Evolutionary conservation across 1,140 invertebrate genomes (phyloP).

Genomic region (Tetranychus urticae): DNA sequence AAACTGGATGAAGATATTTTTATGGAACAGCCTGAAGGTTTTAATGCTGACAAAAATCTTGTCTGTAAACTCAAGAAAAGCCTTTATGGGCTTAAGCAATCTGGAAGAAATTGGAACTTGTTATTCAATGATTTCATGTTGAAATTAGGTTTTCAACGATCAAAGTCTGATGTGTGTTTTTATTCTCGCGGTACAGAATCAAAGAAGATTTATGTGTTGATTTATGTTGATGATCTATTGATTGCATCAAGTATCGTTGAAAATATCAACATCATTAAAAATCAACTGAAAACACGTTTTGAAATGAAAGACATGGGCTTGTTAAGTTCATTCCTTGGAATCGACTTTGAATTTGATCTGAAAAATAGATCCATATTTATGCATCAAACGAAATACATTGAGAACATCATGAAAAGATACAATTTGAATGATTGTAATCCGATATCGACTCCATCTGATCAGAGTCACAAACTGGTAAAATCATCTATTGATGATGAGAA

Average conservation of each 20-base stretch:
- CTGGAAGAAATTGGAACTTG: neutral
- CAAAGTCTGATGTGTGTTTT: neutral
- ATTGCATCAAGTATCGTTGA: no score
- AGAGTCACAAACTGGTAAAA: neutral
- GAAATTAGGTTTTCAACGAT: neutral
- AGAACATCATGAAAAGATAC: neutral
- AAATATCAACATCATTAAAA: no score
- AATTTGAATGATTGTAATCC: neutral
- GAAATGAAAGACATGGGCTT: neutral
- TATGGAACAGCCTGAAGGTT: neutral
- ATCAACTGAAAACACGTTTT: neutral
- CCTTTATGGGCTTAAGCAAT: neutral
- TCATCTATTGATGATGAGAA: neutral
- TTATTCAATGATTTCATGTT: neutral
- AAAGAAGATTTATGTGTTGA: neutral
- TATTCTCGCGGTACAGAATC: neutral
- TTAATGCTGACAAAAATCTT: neutral
- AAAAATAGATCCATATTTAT: neutral
- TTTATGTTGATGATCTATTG: no score
- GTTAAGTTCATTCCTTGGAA: neutral
- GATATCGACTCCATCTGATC: neutral
- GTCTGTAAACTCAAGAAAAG: neutral
- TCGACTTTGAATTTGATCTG: neutral
- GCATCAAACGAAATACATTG: neutral
- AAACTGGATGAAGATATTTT: no score